Evolutionary conservation across 2,888 invertebrate species (phyloP).

Genomic region (Erebia ligea): DNA sequence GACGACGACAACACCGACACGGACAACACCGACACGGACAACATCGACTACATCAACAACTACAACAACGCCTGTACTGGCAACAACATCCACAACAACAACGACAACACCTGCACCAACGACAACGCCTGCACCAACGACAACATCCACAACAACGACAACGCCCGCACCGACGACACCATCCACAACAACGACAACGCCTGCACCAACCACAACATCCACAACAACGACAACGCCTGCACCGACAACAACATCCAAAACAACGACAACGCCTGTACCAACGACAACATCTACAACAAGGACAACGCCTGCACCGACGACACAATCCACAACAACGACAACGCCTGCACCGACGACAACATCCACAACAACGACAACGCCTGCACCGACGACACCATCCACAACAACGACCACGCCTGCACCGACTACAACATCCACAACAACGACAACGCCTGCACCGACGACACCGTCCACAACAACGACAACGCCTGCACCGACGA

Average conservation of each 20-base stretch:
- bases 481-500: background rate
- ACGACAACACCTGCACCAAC: background rate
- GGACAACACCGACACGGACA: conserved; percentile 31
- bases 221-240: background rate
- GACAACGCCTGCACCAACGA: background rate
- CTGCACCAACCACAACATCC: background rate
- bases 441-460: background rate
- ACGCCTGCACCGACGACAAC: background rate
- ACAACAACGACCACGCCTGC: background rate
- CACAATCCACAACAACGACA: conserved; percentile 34
- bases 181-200: background rate
- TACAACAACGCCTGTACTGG: background rate
- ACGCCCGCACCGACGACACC: background rate
- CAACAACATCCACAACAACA: conserved; percentile 24
- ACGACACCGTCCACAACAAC: background rate
- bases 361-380: background rate
- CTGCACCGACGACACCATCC: background rate
- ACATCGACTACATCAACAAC: background rate
- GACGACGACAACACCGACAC: conserved; percentile 28
- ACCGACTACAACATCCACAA: background rate
- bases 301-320: conserved; percentile 24
- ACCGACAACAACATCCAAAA: conserved; percentile 25
- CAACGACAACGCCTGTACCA: conserved; percentile 19
- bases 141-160: background rate
- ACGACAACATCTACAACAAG: conserved; percentile 24